These are phyloP conservation scores for Limosa lapponica DNA, from an alignment of 2,797 vertebrate genomes.

Conservation along the genomic window DNA sequence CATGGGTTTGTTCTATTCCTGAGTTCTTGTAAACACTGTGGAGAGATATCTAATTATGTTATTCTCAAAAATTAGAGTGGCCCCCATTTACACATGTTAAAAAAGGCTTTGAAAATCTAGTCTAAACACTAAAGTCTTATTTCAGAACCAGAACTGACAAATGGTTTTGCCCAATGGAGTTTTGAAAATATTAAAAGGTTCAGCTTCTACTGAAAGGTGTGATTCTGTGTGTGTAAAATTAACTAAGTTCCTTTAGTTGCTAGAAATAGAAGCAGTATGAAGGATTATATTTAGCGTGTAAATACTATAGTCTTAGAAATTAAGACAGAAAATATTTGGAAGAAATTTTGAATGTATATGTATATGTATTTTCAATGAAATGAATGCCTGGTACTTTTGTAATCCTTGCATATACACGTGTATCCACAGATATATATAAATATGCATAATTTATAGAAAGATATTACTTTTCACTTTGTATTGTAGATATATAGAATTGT, in stretches of 20 bases:
- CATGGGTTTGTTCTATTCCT: not conserved
- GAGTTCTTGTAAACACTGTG: not conserved
- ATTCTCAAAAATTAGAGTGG: not conserved
- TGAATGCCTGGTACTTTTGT: not conserved
- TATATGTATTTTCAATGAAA: too few species aligned
- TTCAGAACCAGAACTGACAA: not conserved
- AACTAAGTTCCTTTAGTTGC: not conserved
- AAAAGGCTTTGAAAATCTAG: not conserved
- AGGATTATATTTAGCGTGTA: not conserved
- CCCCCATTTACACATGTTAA: not conserved
- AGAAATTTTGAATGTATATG: not conserved
- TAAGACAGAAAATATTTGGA: not conserved
- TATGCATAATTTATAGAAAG: not conserved
- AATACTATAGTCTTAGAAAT: not conserved
- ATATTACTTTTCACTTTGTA: not conserved
- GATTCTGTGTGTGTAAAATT: not conserved
- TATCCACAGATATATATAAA: not conserved
- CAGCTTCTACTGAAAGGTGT: fast-evolving
- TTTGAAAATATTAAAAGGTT: not conserved
- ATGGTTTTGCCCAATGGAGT: not conserved
- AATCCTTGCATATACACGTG: fast-evolving
- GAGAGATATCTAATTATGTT: not conserved
- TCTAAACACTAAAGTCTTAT: not conserved
- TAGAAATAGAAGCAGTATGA: not conserved
- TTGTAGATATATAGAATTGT: not conserved